phyloP scores from a whole-genome alignment of 2,113 vertebrate genomes.

The Rhinogobius similis region DNA sequence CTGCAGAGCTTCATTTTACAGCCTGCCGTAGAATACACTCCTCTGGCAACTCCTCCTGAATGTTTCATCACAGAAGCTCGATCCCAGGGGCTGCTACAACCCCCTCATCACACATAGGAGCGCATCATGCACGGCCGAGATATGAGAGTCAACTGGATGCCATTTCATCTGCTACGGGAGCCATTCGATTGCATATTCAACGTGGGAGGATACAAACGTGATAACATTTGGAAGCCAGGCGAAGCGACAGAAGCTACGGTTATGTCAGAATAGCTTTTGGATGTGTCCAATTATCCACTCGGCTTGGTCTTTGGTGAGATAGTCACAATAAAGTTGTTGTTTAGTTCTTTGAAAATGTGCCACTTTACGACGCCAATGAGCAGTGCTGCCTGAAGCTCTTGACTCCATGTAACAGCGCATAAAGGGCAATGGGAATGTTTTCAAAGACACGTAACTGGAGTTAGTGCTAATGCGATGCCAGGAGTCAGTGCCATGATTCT shows the following conservation, averaged over 20 bases:
- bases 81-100: constrained; percentile 65
- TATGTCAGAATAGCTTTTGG: constrained; percentile 39
- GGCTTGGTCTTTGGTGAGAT: constrained; percentile 32
- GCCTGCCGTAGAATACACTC: constrained; percentile 61
- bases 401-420: background rate
- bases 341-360: constrained; percentile 18
- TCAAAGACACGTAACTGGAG: constrained; percentile 27
- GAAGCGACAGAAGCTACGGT: constrained; percentile 37
- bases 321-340: constrained; percentile 22
- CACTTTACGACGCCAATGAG: background rate
- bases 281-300: constrained; percentile 44
- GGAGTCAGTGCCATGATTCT: constrained; percentile 34
- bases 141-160: constrained; percentile 71
- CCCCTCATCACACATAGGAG: constrained; percentile 53
- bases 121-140: constrained; percentile 62
- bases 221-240: constrained; percentile 53
- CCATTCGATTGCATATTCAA: constrained; percentile 70
- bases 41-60: constrained; percentile 72
- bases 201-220: constrained; percentile 63
- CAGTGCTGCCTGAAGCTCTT: background rate
- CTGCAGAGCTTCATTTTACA: constrained; percentile 74
- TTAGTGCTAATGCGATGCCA: constrained; percentile 37
- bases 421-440: constrained; percentile 14
- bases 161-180: constrained; percentile 67
- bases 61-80: constrained; percentile 75